Evolutionary conservation across 2,113 vertebrate species (phyloP).

Genomic region (Eudorcas thomsonii): DNA sequence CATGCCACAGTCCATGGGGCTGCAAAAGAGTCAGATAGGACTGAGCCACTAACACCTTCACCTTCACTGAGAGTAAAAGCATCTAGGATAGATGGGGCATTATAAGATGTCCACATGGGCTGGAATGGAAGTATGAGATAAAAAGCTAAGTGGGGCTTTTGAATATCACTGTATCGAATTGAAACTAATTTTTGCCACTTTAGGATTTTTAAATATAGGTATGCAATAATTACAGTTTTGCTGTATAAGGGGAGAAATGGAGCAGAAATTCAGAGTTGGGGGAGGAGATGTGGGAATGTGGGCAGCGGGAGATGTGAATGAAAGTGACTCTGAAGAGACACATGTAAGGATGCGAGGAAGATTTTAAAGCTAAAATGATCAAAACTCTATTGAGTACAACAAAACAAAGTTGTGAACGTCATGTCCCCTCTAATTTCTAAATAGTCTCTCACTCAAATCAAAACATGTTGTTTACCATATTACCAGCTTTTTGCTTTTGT

Average conservation of each 20-base stretch:
- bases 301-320: not conserved
- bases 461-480: constrained; percentile 48
- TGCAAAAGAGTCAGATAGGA: not conserved
- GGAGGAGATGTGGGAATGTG: no score
- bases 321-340: not conserved
- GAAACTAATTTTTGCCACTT: not conserved
- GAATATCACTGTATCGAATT: not conserved
- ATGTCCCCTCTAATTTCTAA: constrained; percentile 1
- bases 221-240: not conserved
- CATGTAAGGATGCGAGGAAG: not conserved
- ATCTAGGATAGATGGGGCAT: not conserved
- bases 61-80: not conserved
- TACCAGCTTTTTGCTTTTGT: constrained; percentile 44
- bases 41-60: not conserved
- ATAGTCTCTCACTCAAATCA: constrained; percentile 30
- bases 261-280: not conserved
- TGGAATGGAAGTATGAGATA: not conserved
- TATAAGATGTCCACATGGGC: not conserved
- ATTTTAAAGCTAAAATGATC: not conserved
- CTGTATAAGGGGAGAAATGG: not conserved
- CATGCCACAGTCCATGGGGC: not conserved
- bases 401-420: constrained; percentile 8
- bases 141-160: not conserved
- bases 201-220: not conserved
- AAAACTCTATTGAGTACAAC: not conserved